A percentile compares a stretch with the other conserved stretches of the same genome.
Evolutionary conservation across 2,113 vertebrate species (phyloP).

Genomic region (Corvus cornix): DNA sequence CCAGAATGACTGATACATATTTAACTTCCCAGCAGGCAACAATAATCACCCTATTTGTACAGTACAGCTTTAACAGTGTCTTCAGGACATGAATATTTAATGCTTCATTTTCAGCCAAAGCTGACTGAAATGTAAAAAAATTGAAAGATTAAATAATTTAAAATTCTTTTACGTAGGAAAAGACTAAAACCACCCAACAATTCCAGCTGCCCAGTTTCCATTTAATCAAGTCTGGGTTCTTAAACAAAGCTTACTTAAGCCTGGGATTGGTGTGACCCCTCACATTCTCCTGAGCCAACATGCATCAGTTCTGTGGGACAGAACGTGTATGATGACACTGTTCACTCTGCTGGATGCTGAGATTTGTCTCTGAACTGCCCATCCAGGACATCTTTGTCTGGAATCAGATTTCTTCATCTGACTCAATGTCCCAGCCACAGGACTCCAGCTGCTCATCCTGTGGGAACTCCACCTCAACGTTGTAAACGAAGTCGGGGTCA

Average conservation of each 20-base stretch:
- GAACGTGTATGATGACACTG: fast-evolving
- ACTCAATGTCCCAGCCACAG: constrained; percentile 90
- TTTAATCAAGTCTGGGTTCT: background rate
- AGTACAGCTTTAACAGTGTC: background rate
- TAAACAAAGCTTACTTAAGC: background rate
- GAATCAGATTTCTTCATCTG: constrained; percentile 82
- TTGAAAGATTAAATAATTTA: background rate
- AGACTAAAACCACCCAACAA: background rate
- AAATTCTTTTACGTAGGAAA: background rate
- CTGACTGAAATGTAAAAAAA: background rate
- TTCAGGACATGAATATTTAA: background rate
- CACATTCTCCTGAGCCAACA: fast-evolving
- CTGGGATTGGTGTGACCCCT: background rate
- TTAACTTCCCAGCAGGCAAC: background rate
- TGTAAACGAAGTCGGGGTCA: constrained; percentile 88
- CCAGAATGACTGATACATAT: background rate
- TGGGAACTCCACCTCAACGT: constrained; percentile 88
- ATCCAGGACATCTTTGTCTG: background rate
- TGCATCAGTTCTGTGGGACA: background rate
- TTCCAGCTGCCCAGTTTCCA: background rate
- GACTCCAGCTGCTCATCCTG: constrained; percentile 74
- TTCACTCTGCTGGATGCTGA: background rate
- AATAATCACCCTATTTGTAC: background rate
- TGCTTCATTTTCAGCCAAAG: background rate
- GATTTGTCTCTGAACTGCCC: background rate